These are phyloP conservation scores for Thunnus albacares DNA, from an alignment of 2,797 vertebrate species.

Conservation along the genomic window DNA sequence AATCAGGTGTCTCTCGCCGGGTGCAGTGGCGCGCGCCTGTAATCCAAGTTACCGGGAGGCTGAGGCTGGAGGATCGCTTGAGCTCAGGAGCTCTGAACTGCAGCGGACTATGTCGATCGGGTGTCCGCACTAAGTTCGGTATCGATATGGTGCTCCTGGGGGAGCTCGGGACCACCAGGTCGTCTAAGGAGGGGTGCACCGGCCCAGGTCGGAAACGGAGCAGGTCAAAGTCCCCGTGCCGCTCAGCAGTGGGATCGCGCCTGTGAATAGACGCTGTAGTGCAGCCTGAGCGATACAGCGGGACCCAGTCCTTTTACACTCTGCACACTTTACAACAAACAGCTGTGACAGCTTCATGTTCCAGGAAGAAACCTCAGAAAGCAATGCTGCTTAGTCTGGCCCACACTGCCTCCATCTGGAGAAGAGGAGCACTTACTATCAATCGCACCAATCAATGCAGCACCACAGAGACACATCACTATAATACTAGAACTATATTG, in stretches of 20 bases:
- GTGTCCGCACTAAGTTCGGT: slow-evolving; percentile 70
- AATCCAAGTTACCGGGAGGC: slow-evolving; percentile 73
- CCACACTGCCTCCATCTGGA: slow-evolving; percentile 20
- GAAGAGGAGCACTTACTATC: not conserved
- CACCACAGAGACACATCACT: too few relatives aligned
- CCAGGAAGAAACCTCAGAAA: not conserved
- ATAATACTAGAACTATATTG: too few relatives aligned
- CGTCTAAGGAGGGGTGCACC: slow-evolving; percentile 78
- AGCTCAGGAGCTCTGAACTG: slow-evolving; percentile 78
- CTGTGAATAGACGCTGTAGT: slow-evolving; percentile 77
- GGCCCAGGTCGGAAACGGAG: slow-evolving; percentile 82
- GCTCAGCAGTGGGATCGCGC: slow-evolving; percentile 81
- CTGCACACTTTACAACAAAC: not conserved
- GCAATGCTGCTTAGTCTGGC: not conserved
- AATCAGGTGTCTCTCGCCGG: not conserved
- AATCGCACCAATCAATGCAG: not conserved
- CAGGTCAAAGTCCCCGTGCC: slow-evolving; percentile 81
- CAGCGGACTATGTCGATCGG: slow-evolving; percentile 76
- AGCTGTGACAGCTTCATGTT: too few relatives aligned
- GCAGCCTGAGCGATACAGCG: slow-evolving; percentile 72
- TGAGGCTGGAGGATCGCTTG: slow-evolving; percentile 73
- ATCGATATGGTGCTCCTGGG: slow-evolving; percentile 75
- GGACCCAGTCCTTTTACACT: slow-evolving; percentile 64
- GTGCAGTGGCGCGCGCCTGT: slow-evolving; percentile 59
- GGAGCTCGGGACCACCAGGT: slow-evolving; percentile 77